Conservation (phyloP, 2,797 vertebrate genomes). For the Brachyalestes nurse region DNA sequence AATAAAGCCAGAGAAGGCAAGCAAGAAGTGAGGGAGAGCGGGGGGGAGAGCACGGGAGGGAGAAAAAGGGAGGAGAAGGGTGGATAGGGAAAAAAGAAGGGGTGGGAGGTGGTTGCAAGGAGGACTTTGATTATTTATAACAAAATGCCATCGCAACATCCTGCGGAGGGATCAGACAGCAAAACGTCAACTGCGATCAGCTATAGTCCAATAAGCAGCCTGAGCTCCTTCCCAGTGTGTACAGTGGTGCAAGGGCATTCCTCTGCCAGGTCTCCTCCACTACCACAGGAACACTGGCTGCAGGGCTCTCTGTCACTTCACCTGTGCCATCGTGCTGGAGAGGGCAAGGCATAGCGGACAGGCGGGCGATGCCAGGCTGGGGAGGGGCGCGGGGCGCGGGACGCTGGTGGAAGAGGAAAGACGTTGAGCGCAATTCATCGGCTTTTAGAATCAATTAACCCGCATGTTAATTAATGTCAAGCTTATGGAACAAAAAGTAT, state of each 20-base stretch:
- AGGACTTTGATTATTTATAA: slow-evolving; percentile 73
- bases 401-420: slow-evolving; percentile 68
- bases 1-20: slow-evolving; percentile 49
- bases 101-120: slow-evolving; percentile 62
- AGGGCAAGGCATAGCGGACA: slow-evolving; percentile 65
- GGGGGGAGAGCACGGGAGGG: slow-evolving; percentile 54
- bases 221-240: slow-evolving; percentile 60
- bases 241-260: slow-evolving; percentile 52
- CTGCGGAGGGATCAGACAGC: slow-evolving; percentile 66
- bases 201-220: slow-evolving; percentile 76
- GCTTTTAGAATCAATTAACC: slow-evolving; percentile 98
- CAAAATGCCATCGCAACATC: slow-evolving; percentile 70
- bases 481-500: slow-evolving; percentile 86
- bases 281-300: slow-evolving; percentile 63
- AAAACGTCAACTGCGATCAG: slow-evolving; percentile 72
- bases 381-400: slow-evolving; percentile 60
- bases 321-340: slow-evolving; percentile 67
- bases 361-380: slow-evolving; percentile 77
- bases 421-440: slow-evolving; percentile 84
- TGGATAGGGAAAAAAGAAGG: slow-evolving; percentile 44
- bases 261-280: slow-evolving; percentile 56
- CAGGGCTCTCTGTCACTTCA: slow-evolving; percentile 66
- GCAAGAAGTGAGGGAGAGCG: slow-evolving; percentile 37
- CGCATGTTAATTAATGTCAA: slow-evolving; percentile 97
- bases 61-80: slow-evolving; percentile 47